Evolutionary conservation across 1,140 invertebrate species (phyloP).

Genomic region (Hormaphis cornu): DNA sequence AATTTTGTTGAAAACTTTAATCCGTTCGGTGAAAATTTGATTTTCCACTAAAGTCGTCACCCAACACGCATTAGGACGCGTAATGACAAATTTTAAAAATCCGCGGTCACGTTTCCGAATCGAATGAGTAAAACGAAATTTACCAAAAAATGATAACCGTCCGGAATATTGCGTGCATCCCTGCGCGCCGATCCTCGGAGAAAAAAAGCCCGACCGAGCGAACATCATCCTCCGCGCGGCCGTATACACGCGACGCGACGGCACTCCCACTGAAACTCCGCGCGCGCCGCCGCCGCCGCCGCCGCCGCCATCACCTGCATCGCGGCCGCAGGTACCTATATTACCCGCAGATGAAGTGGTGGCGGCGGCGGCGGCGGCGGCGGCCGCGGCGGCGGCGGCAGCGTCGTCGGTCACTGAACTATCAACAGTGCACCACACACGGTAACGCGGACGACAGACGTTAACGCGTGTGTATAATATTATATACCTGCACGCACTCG

Average conservation of each 20-base stretch:
- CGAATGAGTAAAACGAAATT: too few relatives aligned
- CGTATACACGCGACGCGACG: neutral
- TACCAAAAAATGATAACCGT: too few relatives aligned
- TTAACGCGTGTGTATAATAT: neutral
- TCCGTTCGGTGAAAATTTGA: too few relatives aligned
- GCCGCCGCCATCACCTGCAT: neutral
- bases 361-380: neutral
- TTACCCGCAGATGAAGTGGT: too few relatives aligned
- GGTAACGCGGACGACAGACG: neutral
- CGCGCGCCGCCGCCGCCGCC: neutral
- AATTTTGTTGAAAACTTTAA: too few relatives aligned
- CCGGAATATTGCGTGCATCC: too few relatives aligned
- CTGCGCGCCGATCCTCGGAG: too few relatives aligned
- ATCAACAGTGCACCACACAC: slow-evolving; percentile 15
- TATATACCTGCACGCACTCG: neutral
- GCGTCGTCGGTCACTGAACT: slow-evolving; percentile 25
- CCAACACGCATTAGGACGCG: too few relatives aligned
- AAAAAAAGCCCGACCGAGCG: too few relatives aligned
- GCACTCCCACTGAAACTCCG: slow-evolving; percentile 21
- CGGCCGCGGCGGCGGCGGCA: neutral
- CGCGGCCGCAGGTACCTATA: neutral
- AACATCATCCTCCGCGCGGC: neutral
- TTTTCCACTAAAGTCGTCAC: too few relatives aligned
- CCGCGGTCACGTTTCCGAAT: too few relatives aligned
- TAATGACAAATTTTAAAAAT: too few relatives aligned